phyloP scores from a whole-genome alignment of 30 jellyfish, hydroid and myxozoan species.

The Turritopsis dohrnii region DNA sequence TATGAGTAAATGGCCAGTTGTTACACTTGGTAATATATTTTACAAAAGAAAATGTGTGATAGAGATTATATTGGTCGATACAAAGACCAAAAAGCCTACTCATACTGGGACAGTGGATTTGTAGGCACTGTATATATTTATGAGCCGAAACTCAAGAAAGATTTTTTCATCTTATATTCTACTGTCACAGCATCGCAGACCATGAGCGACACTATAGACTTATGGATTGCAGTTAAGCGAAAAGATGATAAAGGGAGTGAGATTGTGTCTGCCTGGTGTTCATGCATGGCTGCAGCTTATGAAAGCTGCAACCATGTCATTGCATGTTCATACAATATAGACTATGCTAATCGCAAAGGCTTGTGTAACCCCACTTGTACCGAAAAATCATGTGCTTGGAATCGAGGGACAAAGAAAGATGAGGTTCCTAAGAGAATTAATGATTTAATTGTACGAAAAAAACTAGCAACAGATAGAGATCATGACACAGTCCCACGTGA shows the following conservation, averaged over 20 bases:
- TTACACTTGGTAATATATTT: conserved; percentile 35
- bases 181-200: conserved; percentile 39
- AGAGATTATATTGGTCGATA: conserved; percentile 45
- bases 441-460: conserved; percentile 25
- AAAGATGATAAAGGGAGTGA: conserved; percentile 3
- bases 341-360: conserved; percentile 24
- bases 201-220: conserved; percentile 29
- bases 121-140: conserved; percentile 16
- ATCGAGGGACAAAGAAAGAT: conserved; percentile 19
- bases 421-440: conserved; percentile 5
- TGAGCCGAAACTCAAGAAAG: conserved; percentile 15
- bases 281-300: conserved; percentile 46
- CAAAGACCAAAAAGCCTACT: conserved; percentile 58
- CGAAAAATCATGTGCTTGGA: conserved; percentile 20
- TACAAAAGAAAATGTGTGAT: conserved; percentile 12
- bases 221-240: conserved; percentile 49
- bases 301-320: conserved; percentile 36
- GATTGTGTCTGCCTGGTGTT: conserved; percentile 40
- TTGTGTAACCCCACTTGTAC: conserved; percentile 32
- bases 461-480: background rate
- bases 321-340: conserved; percentile 27
- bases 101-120: conserved; percentile 53
- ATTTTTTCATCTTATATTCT: conserved; percentile 22
- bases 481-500: background rate
- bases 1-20: conserved; percentile 37